phyloP scores from a whole-genome alignment of 2,797 vertebrate species.

The Arnoldichthys spilopterus region DNA sequence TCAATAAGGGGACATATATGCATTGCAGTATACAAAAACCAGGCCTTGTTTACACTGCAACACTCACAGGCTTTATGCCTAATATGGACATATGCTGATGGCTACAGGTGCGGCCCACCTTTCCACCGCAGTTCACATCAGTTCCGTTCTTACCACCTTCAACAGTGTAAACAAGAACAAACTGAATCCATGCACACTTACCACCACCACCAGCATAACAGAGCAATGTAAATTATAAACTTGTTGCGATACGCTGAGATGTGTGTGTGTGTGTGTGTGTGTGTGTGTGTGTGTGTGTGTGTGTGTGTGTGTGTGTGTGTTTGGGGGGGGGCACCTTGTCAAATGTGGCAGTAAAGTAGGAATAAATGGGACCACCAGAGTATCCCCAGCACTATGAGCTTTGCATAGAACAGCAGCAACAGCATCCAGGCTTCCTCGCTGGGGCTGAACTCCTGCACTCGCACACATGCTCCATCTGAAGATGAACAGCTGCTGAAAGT shows the following conservation, averaged over 20 bases:
- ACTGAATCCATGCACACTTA: background rate
- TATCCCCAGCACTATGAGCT: background rate
- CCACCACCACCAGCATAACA: background rate
- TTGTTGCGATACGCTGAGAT: no score
- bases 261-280: no score
- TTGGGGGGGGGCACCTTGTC: background rate
- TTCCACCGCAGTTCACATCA: conserved; percentile 12
- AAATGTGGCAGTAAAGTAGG: conserved; percentile 3
- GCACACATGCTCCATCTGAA: background rate
- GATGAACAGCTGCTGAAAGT: conserved; percentile 3
- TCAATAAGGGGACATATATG: background rate
- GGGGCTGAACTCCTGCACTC: background rate
- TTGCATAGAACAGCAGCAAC: background rate
- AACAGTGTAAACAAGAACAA: background rate
- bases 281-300: no score
- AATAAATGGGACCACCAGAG: background rate
- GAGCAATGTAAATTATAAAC: background rate
- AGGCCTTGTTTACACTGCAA: conserved; percentile 43
- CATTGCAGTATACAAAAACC: conserved; percentile 29
- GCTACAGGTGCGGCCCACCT: conserved; percentile 40
- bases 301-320: no score
- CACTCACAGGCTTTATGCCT: conserved; percentile 36
- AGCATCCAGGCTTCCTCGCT: background rate
- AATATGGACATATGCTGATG: conserved; percentile 16
- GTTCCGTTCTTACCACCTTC: conserved; percentile 8